Percentiles rank a stretch among this genome's conserved stretches.
Conservation (phyloP, 2,113 vertebrate species). For the Ammodytes marinus region DNA sequence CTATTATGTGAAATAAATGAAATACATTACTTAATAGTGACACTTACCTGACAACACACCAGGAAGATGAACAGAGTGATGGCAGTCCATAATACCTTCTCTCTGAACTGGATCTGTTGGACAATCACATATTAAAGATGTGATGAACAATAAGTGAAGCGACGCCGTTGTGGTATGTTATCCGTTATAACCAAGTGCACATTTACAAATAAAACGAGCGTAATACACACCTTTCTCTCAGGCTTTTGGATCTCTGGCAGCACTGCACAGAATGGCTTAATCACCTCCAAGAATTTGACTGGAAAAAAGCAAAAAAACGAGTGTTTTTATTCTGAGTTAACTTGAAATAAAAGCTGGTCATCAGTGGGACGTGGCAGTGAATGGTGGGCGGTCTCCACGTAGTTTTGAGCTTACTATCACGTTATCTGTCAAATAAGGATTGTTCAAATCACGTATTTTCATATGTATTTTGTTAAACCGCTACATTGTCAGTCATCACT, state of each 20-base stretch:
- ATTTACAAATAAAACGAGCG: not conserved
- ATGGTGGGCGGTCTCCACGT: conserved; percentile 37
- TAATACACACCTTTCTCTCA: conserved; percentile 91
- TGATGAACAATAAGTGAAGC: not conserved
- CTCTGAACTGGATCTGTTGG: conserved; percentile 97
- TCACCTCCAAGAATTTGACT: conserved; percentile 99
- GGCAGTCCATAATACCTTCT: conserved; percentile 98
- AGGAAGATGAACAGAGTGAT: conserved; percentile 99
- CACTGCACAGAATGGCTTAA: conserved; percentile 99
- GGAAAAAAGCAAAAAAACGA: conserved; percentile 46
- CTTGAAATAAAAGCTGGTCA: not conserved
- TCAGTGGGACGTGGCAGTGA: conserved; percentile 71
- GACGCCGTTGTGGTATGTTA: too few species aligned
- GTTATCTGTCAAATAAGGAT: not conserved
- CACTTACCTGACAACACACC: conserved; percentile 96
- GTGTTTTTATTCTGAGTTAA: not conserved
- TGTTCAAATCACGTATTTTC: not conserved
- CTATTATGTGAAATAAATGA: not conserved
- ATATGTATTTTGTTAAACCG: rapidly evolving
- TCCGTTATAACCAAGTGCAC: not conserved
- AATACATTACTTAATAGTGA: not conserved
- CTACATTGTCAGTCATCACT: rapidly evolving
- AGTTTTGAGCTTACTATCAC: conserved; percentile 2
- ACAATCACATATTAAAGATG: not conserved
- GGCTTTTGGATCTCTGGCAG: conserved; percentile 98